Conservation (phyloP, 1,140 invertebrate species). For the Papilio xuthus region DNA sequence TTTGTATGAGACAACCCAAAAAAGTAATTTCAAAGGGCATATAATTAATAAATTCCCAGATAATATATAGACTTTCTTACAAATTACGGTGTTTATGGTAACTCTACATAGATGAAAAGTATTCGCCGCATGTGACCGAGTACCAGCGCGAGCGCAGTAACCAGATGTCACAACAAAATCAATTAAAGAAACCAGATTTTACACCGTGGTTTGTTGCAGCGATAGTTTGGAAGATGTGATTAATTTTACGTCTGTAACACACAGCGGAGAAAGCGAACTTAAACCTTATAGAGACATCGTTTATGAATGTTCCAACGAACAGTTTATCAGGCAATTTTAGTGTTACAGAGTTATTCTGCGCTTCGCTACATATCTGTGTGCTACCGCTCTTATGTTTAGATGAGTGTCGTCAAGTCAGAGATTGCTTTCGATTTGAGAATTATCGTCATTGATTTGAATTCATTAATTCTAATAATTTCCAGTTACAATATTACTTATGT, state of each 20-base stretch:
- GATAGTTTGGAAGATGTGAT: conserved; percentile 39
- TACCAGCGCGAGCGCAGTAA: conserved; percentile 2
- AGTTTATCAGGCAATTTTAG: too few relatives aligned
- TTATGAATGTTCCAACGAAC: too few relatives aligned
- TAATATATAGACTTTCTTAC: not conserved
- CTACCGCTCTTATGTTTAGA: conserved; percentile 19
- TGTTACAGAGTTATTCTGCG: not conserved
- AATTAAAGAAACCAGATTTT: conserved; percentile 43
- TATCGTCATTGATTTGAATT: not conserved
- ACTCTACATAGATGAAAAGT: conserved; percentile 37
- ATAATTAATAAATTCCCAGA: not conserved
- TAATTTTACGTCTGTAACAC: conserved; percentile 30
- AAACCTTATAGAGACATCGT: not conserved
- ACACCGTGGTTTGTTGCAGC: not conserved
- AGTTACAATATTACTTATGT: conserved; percentile 12
- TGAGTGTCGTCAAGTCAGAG: conserved; percentile 32
- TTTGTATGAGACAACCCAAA: too few relatives aligned
- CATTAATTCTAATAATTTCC: conserved; percentile 5
- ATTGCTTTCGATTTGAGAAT: conserved; percentile 39
- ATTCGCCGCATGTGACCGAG: conserved; percentile 45
- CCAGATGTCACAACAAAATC: conserved; percentile 41
- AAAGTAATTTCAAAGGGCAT: too few relatives aligned
- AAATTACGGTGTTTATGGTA: not conserved
- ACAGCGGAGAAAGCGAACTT: not conserved
- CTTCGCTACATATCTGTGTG: not conserved